These are phyloP conservation scores for Apotomis turbidana DNA, from an alignment of 2,888 invertebrate species.

Conservation along the genomic window DNA sequence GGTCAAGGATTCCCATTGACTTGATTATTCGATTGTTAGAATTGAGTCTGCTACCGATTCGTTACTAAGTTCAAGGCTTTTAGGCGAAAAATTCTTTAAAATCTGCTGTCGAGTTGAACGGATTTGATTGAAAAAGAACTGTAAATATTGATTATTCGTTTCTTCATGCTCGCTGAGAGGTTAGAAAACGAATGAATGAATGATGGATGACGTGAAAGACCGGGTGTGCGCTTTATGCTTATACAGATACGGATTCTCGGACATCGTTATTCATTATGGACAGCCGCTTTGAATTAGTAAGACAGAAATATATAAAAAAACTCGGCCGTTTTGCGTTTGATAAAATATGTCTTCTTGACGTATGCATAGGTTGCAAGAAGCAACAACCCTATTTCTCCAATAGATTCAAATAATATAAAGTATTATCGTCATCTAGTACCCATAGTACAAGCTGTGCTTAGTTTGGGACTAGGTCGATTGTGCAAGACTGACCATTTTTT, in stretches of 20 bases:
- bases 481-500: not conserved
- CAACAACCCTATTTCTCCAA: no score
- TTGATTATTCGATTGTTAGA: conserved; percentile 59
- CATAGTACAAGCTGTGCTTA: no score
- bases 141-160: conserved; percentile 37
- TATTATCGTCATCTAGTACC: no score
- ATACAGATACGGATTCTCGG: conserved; percentile 12
- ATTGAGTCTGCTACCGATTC: conserved; percentile 41
- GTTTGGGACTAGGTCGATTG: no score
- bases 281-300: conserved; percentile 4
- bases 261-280: not conserved
- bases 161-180: conserved; percentile 33
- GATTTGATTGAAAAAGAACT: conserved; percentile 32
- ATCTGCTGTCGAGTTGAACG: conserved; percentile 1
- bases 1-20: conserved; percentile 71
- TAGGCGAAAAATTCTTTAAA: conserved; percentile 18
- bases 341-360: no score
- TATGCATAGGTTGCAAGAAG: no score
- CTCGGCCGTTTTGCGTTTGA: no score
- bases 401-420: no score
- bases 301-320: conserved; percentile 1
- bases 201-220: conserved; percentile 31
- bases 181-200: conserved; percentile 31
- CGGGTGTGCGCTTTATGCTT: conserved; percentile 27
- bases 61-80: conserved; percentile 39